These are phyloP conservation scores for Drosophila sucinea DNA, from an alignment of 1,140 invertebrate species.

Conservation along the genomic window DNA sequence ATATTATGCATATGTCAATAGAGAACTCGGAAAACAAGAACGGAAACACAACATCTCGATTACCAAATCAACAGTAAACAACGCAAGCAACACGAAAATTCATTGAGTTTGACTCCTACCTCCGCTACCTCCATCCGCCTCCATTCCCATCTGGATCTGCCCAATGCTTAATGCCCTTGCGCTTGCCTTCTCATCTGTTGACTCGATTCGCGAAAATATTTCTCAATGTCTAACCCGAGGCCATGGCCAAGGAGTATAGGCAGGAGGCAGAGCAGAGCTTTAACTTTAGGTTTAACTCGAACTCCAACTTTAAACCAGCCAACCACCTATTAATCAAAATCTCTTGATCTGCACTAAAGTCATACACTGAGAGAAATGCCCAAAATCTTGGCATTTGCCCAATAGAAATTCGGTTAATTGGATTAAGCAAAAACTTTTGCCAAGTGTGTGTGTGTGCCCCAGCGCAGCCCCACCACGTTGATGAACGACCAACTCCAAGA, in stretches of 20 bases:
- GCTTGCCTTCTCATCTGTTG: conserved; percentile 51
- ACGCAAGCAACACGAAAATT: conserved; percentile 30
- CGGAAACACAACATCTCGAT: conserved; percentile 47
- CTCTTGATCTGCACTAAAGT: conserved; percentile 73
- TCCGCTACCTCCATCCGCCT: not conserved
- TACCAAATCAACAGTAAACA: conserved; percentile 38
- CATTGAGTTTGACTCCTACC: conserved; percentile 68
- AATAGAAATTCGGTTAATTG: conserved; percentile 41
- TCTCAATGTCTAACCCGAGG: conserved; percentile 74
- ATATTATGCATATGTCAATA: conserved; percentile 1
- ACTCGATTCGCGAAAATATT: conserved; percentile 78
- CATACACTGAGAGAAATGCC: conserved; percentile 63
- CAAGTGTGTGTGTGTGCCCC: conserved; percentile 63
- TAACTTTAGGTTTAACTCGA: conserved; percentile 20
- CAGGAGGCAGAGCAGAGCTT: conserved; percentile 6
- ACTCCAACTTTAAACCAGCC: conserved; percentile 35
- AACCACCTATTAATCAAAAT: conserved; percentile 81
- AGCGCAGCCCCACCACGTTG: conserved; percentile 70
- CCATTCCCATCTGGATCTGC: not conserved
- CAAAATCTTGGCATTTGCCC: not conserved
- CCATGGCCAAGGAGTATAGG: conserved; percentile 42
- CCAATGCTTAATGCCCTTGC: not conserved
- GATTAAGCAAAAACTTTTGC: conserved; percentile 31
- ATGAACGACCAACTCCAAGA: conserved; percentile 54
- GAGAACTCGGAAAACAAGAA: conserved; percentile 23